Conservation (phyloP, 2,113 vertebrate genomes). For the Spilogale gracilis region DNA sequence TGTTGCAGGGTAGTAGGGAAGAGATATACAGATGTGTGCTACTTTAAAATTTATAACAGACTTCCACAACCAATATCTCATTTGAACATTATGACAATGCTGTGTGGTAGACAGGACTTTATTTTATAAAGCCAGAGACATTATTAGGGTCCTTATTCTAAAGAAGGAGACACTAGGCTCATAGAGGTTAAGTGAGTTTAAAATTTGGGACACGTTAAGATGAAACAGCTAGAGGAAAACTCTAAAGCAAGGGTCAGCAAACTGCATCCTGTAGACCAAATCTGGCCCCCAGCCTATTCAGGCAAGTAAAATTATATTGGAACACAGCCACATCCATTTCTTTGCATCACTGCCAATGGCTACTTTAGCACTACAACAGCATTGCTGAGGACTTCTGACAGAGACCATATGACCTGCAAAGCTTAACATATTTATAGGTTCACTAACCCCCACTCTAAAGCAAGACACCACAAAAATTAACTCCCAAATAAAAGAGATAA, state of each 20-base stretch:
- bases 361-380: neutral
- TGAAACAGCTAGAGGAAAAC: neutral
- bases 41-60: neutral
- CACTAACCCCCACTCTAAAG: constrained; percentile 16
- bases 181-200: constrained; percentile 18
- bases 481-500: constrained; percentile 36
- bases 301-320: constrained; percentile 48
- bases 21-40: neutral
- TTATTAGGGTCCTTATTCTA: neutral
- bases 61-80: neutral
- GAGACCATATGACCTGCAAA: constrained; percentile 12
- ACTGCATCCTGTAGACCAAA: neutral
- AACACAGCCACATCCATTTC: neutral
- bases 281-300: neutral
- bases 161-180: constrained; percentile 7
- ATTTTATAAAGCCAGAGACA: constrained; percentile 42
- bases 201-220: constrained; percentile 25
- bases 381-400: constrained; percentile 5
- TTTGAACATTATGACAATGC: neutral
- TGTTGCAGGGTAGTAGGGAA: neutral
- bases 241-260: constrained; percentile 21
- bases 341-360: constrained; percentile 52
- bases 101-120: neutral
- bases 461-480: constrained; percentile 43
- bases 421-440: neutral